Conservation (phyloP, 2,888 invertebrate genomes). For the Drosophila atripex region DNA sequence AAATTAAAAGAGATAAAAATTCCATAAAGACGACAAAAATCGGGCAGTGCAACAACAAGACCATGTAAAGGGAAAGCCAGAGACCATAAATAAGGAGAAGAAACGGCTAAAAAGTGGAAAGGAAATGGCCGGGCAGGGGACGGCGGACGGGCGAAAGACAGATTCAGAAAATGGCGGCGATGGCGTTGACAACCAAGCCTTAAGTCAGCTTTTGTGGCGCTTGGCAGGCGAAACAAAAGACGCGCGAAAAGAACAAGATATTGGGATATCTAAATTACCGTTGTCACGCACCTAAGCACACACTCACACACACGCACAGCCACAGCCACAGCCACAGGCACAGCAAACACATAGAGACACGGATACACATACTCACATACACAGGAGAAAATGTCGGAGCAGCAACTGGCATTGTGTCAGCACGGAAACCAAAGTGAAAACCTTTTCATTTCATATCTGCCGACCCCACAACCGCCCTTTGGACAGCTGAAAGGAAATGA, state of each 20-base stretch:
- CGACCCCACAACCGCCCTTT: not conserved
- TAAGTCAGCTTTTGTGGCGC: conserved; percentile 47
- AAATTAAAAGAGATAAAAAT: conserved; percentile 53
- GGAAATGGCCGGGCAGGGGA: conserved; percentile 2
- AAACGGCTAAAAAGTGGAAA: conserved; percentile 11
- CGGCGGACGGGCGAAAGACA: not conserved
- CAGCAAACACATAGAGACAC: conserved; percentile 4
- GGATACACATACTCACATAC: conserved; percentile 9
- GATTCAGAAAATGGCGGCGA: conserved; percentile 34
- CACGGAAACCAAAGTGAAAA: conserved; percentile 58
- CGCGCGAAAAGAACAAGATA: conserved; percentile 67
- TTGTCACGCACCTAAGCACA: conserved; percentile 52
- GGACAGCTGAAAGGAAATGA: conserved; percentile 62
- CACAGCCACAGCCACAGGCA: not conserved
- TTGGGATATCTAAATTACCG: conserved; percentile 62
- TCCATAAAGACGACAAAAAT: conserved; percentile 52
- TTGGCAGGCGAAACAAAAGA: conserved; percentile 40
- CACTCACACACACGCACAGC: conserved; percentile 17
- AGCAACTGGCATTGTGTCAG: conserved; percentile 39
- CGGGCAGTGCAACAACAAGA: conserved; percentile 25
- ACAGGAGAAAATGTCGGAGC: conserved; percentile 1
- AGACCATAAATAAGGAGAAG: conserved; percentile 29
- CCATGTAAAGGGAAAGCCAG: conserved; percentile 18
- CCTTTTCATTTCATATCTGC: conserved; percentile 61
- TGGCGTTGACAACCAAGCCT: conserved; percentile 35